A percentile compares a stretch with the other conserved stretches of the same genome.
These are phyloP conservation scores for Petrolisthes manimaculis DNA, from an alignment of 2,888 invertebrate genomes.

Conservation along the genomic window DNA sequence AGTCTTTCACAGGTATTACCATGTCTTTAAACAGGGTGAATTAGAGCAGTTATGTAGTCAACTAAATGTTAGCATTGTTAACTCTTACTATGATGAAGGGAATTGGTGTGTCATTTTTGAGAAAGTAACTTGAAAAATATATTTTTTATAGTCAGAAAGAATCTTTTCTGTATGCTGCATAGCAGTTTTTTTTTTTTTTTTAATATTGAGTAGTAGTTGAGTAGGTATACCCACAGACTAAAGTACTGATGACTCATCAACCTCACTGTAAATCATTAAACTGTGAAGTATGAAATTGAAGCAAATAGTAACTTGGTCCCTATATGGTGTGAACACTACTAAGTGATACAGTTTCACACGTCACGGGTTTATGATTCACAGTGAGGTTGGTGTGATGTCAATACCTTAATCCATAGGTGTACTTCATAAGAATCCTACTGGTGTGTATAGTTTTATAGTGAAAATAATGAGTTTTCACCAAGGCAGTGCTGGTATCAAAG, in stretches of 20 bases:
- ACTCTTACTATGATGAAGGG: constrained; percentile 93
- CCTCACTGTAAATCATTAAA: not conserved
- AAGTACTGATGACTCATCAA: too few relatives aligned
- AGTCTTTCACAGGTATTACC: constrained; percentile 88
- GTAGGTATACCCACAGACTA: not conserved
- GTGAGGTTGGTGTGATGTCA: not conserved
- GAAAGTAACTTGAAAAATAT: constrained; percentile 71
- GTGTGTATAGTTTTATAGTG: too few relatives aligned
- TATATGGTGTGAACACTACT: not conserved
- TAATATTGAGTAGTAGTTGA: too few relatives aligned
- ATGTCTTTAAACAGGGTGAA: constrained; percentile 90
- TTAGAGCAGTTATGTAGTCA: constrained; percentile 77
- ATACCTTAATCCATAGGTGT: not conserved
- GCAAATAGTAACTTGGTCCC: not conserved
- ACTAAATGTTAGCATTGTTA: constrained; percentile 74
- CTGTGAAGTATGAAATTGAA: not conserved
- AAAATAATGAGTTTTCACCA: too few relatives aligned
- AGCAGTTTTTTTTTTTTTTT: not conserved
- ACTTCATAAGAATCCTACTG: too few relatives aligned
- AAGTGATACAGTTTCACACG: not conserved
- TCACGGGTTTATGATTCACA: too few relatives aligned
- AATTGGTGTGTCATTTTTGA: constrained; percentile 92
- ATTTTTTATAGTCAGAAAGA: not conserved
- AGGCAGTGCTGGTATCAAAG: too few relatives aligned
- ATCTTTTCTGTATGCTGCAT: too few relatives aligned